Evolutionary conservation across 2,888 invertebrate genomes (phyloP), one percentile per base, ranked within the genome.

Genomic region (Drosophila anceps): DNA sequence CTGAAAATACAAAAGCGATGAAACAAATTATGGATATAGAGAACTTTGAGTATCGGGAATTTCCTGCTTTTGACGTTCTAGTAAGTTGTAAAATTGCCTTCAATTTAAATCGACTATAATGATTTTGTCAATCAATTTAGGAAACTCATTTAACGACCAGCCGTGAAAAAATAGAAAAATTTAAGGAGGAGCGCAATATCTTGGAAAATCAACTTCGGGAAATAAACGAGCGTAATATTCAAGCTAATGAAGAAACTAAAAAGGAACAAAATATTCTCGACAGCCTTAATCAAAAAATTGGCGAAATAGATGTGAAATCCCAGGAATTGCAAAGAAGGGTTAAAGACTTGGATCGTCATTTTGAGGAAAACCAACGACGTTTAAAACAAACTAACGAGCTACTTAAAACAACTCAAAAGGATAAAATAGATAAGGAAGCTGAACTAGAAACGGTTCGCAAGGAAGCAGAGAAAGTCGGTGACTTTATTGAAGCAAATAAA

Each of bases 241-340:
- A 78, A 31, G 76, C 74, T 8, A 63, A 74, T 18, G 33, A 50
- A 7, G 78, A 81, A 60, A 70, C 68, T 18, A 57, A 76, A 9
- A 53, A 41, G 63, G 68, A 84, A 60, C 15, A 64, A 73, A 35
- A 50, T 77, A 91, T 91, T 46, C 91, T 91, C 61, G 91, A 92
- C 79, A 93, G 91, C 57, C 92, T 92, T 81, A 93, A 92, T 63
- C 91, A 90, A 81, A 93, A 92, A 58, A 93, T 91, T 91, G 92
- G 68, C 65, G 91, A 86, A 57, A 77, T 83, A 2, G 79, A 82
- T 4, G 59, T 48, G 0, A 70, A 82, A 20, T 58, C 73, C 0
- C 76, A 85, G 33, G 74, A 90, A 59, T 44, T 87, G 1, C 67
- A 81, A 63, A 58, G 71, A 1, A 82, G 88, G 69, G 62, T 90